Evolutionary conservation across 2,113 vertebrate genomes (phyloP), one percentile per base, ranked within the genome.

Genomic region (Neomonachus schauinslandi): DNA sequence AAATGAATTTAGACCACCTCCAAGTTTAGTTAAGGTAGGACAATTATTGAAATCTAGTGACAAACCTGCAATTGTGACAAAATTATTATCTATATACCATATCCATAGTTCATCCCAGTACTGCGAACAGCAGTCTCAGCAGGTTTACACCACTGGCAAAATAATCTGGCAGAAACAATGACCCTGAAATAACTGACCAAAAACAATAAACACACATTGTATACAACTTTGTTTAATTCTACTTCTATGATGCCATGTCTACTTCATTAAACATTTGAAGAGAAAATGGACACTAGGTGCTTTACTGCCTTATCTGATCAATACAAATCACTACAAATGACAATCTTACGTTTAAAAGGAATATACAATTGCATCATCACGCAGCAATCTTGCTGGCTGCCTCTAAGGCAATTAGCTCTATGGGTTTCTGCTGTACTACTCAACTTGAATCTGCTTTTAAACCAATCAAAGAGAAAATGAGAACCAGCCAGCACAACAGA

Each of bases 191-290:
- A 89, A 63, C 49, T 46, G 21, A 65, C 79, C 36, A 89, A 31
- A 67, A 69, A 12, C 10, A 57, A 28, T 39, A 87, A 89, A 88
- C 31, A 86, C 1, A 57, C 24, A 71, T 33, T 46, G 39, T 83
- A 65, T 67, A 92, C 42, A 96, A 71, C 26, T 92, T 76, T 72
- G 31, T 65, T 89, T 57, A 85, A 94, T 31, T 95, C 36, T 65
- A 82, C 21, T 76, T 72, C n/a, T 5, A 55, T 22, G 63, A 74
- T 80, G 36, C 19, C 26, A 18, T 71, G 67, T 91, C 74, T 91
- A n/a, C 57, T 91, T 83, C 87, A 69, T 87, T 95, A 88, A 84
- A 72, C 12, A 55, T 59, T 91, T 65, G 19, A 97, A 63, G 51
- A 82, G 59, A 71, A 93, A 89, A 33, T 53, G 7, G 49, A 42